These are phyloP conservation scores for Copidosoma floridanum DNA, from an alignment of 1,140 invertebrate species.

Conservation along the genomic window DNA sequence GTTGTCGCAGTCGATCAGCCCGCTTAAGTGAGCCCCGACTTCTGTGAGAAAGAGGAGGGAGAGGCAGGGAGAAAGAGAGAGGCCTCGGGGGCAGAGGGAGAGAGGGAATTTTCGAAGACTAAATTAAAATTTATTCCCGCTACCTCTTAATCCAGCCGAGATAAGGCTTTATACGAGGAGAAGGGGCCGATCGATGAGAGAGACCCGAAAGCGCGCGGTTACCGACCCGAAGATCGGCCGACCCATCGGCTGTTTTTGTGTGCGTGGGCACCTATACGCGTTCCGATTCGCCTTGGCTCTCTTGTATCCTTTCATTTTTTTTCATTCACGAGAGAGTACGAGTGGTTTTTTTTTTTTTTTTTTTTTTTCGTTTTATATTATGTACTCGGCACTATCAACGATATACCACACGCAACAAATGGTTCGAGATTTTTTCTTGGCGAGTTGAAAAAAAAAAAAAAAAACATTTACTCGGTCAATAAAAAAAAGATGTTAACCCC, in stretches of 20 bases:
- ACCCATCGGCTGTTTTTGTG: not conserved
- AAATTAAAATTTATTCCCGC: slow-evolving; percentile 44
- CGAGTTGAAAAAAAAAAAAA: too few species aligned
- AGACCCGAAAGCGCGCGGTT: slow-evolving; percentile 16
- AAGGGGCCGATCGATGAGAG: slow-evolving; percentile 20
- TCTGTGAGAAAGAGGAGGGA: slow-evolving; percentile 29
- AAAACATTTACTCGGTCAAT: too few species aligned
- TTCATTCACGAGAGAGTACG: too few species aligned
- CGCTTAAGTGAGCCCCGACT: slow-evolving; percentile 36
- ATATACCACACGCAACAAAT: too few species aligned
- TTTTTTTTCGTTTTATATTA: too few species aligned
- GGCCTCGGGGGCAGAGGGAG: slow-evolving; percentile 23
- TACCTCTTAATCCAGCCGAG: slow-evolving; percentile 37
- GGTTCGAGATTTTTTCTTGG: too few species aligned
- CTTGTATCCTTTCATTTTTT: not conserved
- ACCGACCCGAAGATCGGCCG: slow-evolving; percentile 2
- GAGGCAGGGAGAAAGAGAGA: not conserved
- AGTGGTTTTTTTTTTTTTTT: too few species aligned
- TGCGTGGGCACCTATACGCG: not conserved
- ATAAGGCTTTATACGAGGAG: too few species aligned
- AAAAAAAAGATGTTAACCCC: too few species aligned
- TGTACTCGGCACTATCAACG: too few species aligned
- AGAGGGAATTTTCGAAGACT: slow-evolving; percentile 30
- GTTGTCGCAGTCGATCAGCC: slow-evolving; percentile 49
- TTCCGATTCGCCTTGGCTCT: not conserved